Evolutionary conservation across 2,888 invertebrate species (phyloP), one percentile per base, ranked within the genome.

Genomic region (Euzetes globulus): DNA sequence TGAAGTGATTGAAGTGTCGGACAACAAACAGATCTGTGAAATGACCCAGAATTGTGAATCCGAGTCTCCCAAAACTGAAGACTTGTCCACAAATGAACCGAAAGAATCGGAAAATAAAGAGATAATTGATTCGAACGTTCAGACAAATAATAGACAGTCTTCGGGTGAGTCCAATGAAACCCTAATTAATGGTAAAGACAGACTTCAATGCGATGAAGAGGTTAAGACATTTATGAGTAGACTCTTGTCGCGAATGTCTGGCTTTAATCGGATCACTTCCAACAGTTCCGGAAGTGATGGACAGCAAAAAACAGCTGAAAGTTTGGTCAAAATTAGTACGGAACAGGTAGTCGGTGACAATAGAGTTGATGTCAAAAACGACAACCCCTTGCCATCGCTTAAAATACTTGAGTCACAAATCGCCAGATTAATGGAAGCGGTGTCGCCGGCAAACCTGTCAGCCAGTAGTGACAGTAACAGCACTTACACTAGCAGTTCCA

Each of bases 341-440:
- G 41, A 41, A 1, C 5, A 9, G 13, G 13, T 1, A 13, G 13
- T 11, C 9, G 9, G 9, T 41, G 41, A 41, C 41, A 41, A 41
- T 41, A 41, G 11, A 11, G 11, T 41, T 27, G 27, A 63, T 4
- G 7, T 37, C n/a, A 63, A 29, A 9, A 63, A 37, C n/a, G 33
- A 63, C 11, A 63, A 63, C 17, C 33, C 63, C 1, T n/a, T 63
- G 63, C 63, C 71, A 52, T 52, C 72, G 4, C 27, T 72, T 11
- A 55, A 33, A 72, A 74, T 76, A 50, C 75, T 78, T 27, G 78
- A 78, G 70, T 76, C 77, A 13, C 78, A 78, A 75, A 78, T 78
- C 52, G 77, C 77, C 7, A 52, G 76, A 9, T 68, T 78, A n/a
- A 78, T 78, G 78, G 72, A 77, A 52, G 77, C 77, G 47, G 78